A percentile compares a stretch with the other conserved stretches of the same genome.
phyloP scores from a whole-genome alignment of 2,797 vertebrate genomes.

The Anniella stebbinsi region DNA sequence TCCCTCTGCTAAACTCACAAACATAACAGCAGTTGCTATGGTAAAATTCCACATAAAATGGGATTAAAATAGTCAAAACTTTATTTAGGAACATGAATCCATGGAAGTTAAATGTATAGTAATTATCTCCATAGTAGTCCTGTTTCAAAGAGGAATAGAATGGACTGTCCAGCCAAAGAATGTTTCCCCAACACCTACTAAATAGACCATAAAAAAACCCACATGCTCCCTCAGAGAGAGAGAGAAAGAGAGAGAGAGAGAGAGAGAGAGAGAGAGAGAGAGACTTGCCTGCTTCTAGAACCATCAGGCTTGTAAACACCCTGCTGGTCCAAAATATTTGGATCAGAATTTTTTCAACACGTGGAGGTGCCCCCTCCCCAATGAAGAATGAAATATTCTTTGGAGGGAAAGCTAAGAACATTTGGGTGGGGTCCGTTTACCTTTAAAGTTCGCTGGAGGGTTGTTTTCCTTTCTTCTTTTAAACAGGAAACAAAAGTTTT shows the following conservation, averaged over 20 bases:
- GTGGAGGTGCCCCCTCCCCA: too few species aligned
- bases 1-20: neutral
- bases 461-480: neutral
- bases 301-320: neutral
- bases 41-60: neutral
- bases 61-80: neutral
- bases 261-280: neutral
- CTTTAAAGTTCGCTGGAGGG: neutral
- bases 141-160: neutral
- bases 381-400: neutral
- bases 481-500: neutral
- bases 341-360: neutral
- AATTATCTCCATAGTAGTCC: neutral
- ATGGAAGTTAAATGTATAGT: neutral
- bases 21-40: neutral
- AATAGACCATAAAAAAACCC: neutral
- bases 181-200: neutral
- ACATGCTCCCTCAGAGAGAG: neutral
- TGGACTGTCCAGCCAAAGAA: neutral
- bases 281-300: neutral
- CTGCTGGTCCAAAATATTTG: neutral
- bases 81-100: neutral
- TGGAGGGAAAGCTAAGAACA: neutral
- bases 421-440: too few species aligned
- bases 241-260: too few species aligned